A percentile compares a stretch with the other conserved stretches of the same genome.
Evolutionary conservation across 2,797 vertebrate species (phyloP).

Genomic region (Galaxias olidus): DNA sequence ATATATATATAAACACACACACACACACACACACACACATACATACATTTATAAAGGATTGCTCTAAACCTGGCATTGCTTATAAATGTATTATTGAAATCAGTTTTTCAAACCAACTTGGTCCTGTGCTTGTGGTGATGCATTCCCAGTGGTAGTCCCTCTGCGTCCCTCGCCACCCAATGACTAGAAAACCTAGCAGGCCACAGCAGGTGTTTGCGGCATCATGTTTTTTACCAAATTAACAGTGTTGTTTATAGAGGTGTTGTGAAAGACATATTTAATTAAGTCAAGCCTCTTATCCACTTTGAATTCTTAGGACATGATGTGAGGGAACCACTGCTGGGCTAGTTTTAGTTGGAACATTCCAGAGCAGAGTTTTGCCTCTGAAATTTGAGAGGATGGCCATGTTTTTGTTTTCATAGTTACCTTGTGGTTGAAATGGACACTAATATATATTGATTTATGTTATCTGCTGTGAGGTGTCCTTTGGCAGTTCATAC

Average conservation of each 20-base stretch:
- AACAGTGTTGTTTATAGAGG: constrained; percentile 16
- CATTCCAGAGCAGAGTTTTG: not conserved
- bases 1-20: not conserved
- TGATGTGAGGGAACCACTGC: not conserved
- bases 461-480: too few species aligned
- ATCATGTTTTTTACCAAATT: constrained; percentile 5
- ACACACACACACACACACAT: not conserved
- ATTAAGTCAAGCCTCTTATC: not conserved
- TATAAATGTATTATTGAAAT: constrained; percentile 11
- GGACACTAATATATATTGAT: too few species aligned
- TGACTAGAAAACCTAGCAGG: constrained; percentile 17
- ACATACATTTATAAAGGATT: not conserved
- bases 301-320: constrained; percentile 35
- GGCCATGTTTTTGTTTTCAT: not conserved
- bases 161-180: constrained; percentile 44
- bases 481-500: too few species aligned
- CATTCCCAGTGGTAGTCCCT: constrained; percentile 41
- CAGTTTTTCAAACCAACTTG: not conserved
- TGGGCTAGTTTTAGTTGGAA: constrained; percentile 11
- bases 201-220: constrained; percentile 17
- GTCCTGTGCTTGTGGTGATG: constrained; percentile 45
- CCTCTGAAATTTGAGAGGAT: not conserved
- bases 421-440: not conserved
- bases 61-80: constrained; percentile 14
- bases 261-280: constrained; percentile 17